Evolutionary conservation across 2,888 invertebrate genomes (phyloP), one percentile per base, ranked within the genome.

Genomic region (Leptura quadrifasciata): DNA sequence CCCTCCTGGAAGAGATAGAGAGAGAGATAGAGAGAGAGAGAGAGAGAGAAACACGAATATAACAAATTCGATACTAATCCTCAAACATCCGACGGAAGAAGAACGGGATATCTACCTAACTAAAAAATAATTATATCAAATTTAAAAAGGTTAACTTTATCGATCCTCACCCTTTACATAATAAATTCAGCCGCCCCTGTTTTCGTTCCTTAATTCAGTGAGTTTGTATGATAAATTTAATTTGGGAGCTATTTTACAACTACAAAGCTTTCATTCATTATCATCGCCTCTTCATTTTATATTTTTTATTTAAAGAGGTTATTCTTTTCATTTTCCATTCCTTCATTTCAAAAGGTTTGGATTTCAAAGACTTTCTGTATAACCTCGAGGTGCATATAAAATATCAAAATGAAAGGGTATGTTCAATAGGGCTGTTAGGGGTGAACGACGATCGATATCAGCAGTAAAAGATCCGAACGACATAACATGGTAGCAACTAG

Each of bases 401-500:
- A 65, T 35, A 47, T 12, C 18, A 65, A 52, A 65, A 47, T n/a
- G 65, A 52, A 47, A 65, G 52, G 35, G 65, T 65, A 65, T 52
- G 65, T 57, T 70, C 75, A 72, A 72, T 72, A 72, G 74, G 71
- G 52, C 55, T 15, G 58, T 61, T 58, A 63, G 72, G 63, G 63
- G 71, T 60, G 67, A 57, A 39, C 3, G 10, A 17, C 71, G 68
- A 76, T 76, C 76, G 63, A 72, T 75, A 72, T n/a, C 54, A 18
- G 55, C 75, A 70, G 27, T 60, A 57, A 68, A 63, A 68, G 67
- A 63, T 27, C 71, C 54, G 55, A 68, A 67, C 72, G 72, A 52
- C 60, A 47, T 72, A 65, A 68, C 72, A 35, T 27, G 68, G 63
- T 35, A 55, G 72, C 63, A 76, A 67, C 72, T 76, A 63, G 76